These are phyloP conservation scores for Branchinecta lindahli DNA, from an alignment of 1,140 invertebrate species.

Conservation along the genomic window DNA sequence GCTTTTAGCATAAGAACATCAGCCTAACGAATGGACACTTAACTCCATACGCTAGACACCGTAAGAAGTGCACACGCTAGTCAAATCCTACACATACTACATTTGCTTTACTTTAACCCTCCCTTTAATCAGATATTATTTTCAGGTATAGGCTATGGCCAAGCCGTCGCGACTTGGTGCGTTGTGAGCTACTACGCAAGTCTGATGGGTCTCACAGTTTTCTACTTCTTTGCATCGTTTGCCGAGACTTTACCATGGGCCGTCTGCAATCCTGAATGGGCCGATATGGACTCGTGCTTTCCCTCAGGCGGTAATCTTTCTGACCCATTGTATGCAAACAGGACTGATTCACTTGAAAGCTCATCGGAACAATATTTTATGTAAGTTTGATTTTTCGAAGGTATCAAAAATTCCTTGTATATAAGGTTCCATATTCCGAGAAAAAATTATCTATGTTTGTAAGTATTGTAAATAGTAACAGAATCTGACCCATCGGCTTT, in stretches of 20 bases:
- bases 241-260: slow-evolving; percentile 27
- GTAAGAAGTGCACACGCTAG: too few relatives aligned
- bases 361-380: slow-evolving; percentile 3
- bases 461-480: too few relatives aligned
- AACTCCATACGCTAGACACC: too few relatives aligned
- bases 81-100: too few relatives aligned
- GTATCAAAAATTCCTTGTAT: too few relatives aligned
- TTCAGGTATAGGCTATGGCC: slow-evolving; percentile 33
- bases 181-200: slow-evolving; percentile 32
- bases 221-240: slow-evolving; percentile 30
- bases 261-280: slow-evolving; percentile 43
- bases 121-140: background rate
- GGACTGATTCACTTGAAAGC: background rate
- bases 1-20: too few relatives aligned
- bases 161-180: slow-evolving; percentile 28
- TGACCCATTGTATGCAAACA: background rate
- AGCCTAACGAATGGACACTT: too few relatives aligned
- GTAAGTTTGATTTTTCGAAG: background rate
- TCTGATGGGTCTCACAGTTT: slow-evolving; percentile 28
- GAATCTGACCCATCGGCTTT: too few relatives aligned
- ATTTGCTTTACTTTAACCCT: too few relatives aligned
- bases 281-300: background rate
- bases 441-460: too few relatives aligned
- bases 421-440: too few relatives aligned
- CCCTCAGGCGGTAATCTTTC: background rate